A percentile compares a stretch with the other conserved stretches of the same genome.
Evolutionary conservation across 2,888 invertebrate species (phyloP).

Genomic region (Taenaris catops): DNA sequence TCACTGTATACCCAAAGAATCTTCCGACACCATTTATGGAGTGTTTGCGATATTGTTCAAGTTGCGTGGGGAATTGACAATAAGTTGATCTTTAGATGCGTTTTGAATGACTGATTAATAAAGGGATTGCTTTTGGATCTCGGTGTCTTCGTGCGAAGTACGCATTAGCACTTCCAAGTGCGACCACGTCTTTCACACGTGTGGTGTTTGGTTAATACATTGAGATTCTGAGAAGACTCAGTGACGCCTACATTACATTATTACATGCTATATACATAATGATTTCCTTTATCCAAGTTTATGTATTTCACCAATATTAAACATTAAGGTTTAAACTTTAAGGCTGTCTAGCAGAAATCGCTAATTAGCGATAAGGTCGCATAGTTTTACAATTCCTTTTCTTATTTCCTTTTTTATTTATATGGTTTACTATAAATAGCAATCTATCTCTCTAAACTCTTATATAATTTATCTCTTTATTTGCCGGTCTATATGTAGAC

Average conservation of each 20-base stretch:
- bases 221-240: constrained; percentile 1
- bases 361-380: too few species aligned
- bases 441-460: too few species aligned
- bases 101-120: constrained; percentile 28
- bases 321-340: too few species aligned
- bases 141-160: constrained; percentile 11
- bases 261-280: too few species aligned
- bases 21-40: constrained; percentile 18
- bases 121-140: constrained; percentile 18
- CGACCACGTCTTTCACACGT: constrained; percentile 5
- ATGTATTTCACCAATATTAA: too few species aligned
- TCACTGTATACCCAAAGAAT: constrained; percentile 18
- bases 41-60: constrained; percentile 24
- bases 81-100: constrained; percentile 28
- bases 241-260: neutral
- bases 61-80: constrained; percentile 33
- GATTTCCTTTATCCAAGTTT: too few species aligned
- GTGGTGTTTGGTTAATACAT: constrained; percentile 5
- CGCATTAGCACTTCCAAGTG: constrained; percentile 4
- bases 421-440: too few species aligned
- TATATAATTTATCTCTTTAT: too few species aligned
- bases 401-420: too few species aligned
- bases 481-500: too few species aligned
- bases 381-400: too few species aligned
- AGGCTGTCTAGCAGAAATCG: too few species aligned